phyloP scores from a whole-genome alignment of 2,888 invertebrate species.

The Rhingia campestris region DNA sequence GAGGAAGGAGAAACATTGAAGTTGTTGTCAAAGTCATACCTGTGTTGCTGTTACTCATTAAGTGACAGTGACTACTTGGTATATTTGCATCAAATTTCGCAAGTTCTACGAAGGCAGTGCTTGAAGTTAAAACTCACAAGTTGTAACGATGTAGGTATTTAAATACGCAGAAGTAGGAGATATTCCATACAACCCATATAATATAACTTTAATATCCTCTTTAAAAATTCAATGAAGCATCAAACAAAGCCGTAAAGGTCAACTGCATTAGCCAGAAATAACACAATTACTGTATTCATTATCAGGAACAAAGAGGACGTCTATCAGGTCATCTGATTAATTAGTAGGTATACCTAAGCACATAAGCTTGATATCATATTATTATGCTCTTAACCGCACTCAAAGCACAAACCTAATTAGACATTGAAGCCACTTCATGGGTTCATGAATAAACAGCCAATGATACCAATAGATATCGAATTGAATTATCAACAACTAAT shows the following conservation, averaged over 20 bases:
- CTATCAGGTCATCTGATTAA: slow-evolving; percentile 35
- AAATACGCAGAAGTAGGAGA: neutral
- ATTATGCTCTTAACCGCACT: neutral
- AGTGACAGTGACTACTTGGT: too few species aligned
- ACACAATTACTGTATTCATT: slow-evolving; percentile 13
- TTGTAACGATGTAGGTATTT: neutral
- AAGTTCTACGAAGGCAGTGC: too few species aligned
- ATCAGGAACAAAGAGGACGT: slow-evolving; percentile 16
- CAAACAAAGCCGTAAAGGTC: slow-evolving; percentile 17
- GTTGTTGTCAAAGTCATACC: too few species aligned
- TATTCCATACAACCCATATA: too few species aligned
- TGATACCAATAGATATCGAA: slow-evolving; percentile 13
- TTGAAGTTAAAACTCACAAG: too few species aligned
- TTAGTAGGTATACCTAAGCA: slow-evolving; percentile 21
- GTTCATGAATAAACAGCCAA: slow-evolving; percentile 8
- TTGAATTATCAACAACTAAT: slow-evolving; percentile 28
- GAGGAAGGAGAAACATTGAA: too few species aligned
- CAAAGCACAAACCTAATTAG: slow-evolving; percentile 14
- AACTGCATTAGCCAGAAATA: slow-evolving; percentile 32
- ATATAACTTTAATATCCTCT: too few species aligned
- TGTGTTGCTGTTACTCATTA: too few species aligned
- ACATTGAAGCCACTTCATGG: neutral
- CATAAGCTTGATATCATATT: neutral
- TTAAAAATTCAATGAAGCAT: too few species aligned
- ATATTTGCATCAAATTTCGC: too few species aligned